Evolutionary conservation across 2,888 invertebrate genomes (phyloP).

Genomic region (Andrena haemorrhoa): DNA sequence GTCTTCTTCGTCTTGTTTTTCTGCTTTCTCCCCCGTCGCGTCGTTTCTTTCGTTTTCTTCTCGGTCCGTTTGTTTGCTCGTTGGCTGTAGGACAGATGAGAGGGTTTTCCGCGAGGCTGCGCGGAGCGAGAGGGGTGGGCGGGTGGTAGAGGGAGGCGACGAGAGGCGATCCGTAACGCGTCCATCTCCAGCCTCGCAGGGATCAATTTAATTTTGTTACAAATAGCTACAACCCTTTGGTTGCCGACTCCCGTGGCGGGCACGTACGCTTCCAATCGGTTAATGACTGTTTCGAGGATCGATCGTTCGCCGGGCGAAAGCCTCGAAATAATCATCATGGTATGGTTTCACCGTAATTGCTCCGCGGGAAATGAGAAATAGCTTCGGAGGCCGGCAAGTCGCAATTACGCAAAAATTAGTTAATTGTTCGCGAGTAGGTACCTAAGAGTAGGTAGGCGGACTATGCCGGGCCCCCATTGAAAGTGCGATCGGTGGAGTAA

Average conservation of each 20-base stretch:
- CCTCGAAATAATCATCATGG: conserved; percentile 69
- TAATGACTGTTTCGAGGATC: conserved; percentile 71
- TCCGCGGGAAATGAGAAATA: conserved; percentile 71
- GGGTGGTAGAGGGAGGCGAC: conserved; percentile 42
- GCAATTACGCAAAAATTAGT: conserved; percentile 69
- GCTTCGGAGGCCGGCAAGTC: conserved; percentile 46
- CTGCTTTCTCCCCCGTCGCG: background rate
- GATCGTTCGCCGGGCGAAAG: conserved; percentile 71
- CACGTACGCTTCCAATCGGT: conserved; percentile 74
- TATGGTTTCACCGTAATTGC: conserved; percentile 72
- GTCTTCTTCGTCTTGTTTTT: background rate
- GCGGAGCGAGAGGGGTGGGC: conserved; percentile 4
- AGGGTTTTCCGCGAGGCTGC: conserved; percentile 18
- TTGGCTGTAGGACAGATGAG: background rate
- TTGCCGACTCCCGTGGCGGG: conserved; percentile 57
- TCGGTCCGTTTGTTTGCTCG: background rate
- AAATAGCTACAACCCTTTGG: conserved; percentile 73
- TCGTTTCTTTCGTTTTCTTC: background rate
- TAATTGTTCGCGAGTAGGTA: conserved; percentile 65
- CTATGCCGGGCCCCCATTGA: conserved; percentile 28
- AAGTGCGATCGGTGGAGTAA: conserved; percentile 24
- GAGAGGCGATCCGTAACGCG: conserved; percentile 66
- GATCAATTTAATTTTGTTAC: conserved; percentile 72
- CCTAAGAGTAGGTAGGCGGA: too few relatives aligned
- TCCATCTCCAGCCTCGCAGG: conserved; percentile 59